A percentile compares a stretch with the other conserved stretches of the same genome.
Evolutionary conservation across 2,888 invertebrate species (phyloP).

Genomic region (Caenorhabditis plicata): DNA sequence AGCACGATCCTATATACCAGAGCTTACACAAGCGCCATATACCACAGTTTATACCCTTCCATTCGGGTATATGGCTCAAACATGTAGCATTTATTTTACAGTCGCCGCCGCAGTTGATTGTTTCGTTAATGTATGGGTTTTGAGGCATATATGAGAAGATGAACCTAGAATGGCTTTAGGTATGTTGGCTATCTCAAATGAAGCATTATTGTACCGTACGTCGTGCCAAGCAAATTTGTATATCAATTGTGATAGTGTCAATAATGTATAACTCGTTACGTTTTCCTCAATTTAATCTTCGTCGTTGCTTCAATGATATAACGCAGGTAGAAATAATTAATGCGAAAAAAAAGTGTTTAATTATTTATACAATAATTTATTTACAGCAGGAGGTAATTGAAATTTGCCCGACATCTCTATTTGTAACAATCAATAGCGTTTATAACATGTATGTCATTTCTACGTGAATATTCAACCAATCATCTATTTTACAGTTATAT

Average conservation of each 20-base stretch:
- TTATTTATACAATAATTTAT: conserved; percentile 1
- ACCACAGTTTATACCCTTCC: conserved; percentile 63
- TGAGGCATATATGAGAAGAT: no score
- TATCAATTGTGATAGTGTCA: conserved; percentile 45
- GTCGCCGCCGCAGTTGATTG: conserved; percentile 66
- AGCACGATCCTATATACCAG: conserved; percentile 55
- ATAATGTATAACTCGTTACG: conserved; percentile 63
- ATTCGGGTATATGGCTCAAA: conserved; percentile 65
- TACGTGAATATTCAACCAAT: background rate
- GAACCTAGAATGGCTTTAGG: conserved; percentile 30
- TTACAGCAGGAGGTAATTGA: conserved; percentile 61
- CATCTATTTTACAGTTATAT: conserved; percentile 47
- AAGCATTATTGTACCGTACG: conserved; percentile 56
- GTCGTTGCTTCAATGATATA: conserved; percentile 58
- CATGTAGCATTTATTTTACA: conserved; percentile 65
- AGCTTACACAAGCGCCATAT: conserved; percentile 59
- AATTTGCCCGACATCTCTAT: conserved; percentile 64
- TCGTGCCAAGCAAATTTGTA: conserved; percentile 54
- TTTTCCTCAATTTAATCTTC: conserved; percentile 64
- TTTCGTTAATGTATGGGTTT: conserved; percentile 63
- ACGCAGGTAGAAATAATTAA: conserved; percentile 37
- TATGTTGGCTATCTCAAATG: conserved; percentile 49
- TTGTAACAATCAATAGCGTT: conserved; percentile 59
- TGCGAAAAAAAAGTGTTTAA: conserved; percentile 5
- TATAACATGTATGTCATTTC: conserved; percentile 53